phyloP scores from a whole-genome alignment of 2,113 vertebrate genomes.

The Elanoides forficatus region DNA sequence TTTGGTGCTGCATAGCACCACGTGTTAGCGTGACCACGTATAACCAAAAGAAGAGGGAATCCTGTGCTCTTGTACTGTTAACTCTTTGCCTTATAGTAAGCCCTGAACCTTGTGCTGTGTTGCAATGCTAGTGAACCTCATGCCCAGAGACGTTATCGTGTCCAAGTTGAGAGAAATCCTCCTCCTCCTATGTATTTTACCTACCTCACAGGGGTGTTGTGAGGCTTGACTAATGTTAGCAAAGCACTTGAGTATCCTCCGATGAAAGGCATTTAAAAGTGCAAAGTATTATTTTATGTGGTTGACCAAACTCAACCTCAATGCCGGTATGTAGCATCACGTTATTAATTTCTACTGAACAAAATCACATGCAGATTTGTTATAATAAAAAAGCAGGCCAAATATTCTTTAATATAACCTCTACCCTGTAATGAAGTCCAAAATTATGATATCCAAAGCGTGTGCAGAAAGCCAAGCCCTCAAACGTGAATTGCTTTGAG shows the following conservation, averaged over 20 bases:
- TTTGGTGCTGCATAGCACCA: not conserved
- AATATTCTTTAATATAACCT: not conserved
- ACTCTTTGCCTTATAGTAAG: slow-evolving; percentile 13
- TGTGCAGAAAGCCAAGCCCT: not conserved
- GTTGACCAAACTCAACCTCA: slow-evolving; percentile 28
- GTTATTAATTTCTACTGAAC: slow-evolving; percentile 8
- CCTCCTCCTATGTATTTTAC: slow-evolving; percentile 18
- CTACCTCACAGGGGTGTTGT: slow-evolving; percentile 61
- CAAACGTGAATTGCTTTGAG: not conserved
- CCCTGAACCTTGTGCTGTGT: not conserved
- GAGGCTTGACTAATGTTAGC: slow-evolving; percentile 42
- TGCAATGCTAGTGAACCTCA: not conserved
- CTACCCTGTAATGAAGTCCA: not conserved
- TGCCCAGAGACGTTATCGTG: not conserved
- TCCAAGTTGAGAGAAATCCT: not conserved
- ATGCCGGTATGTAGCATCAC: not conserved
- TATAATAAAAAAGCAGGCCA: not conserved
- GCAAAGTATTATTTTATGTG: not conserved
- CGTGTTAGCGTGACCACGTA: not conserved
- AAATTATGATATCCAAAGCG: slow-evolving; percentile 1
- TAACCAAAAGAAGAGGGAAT: not conserved
- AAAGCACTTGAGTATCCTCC: slow-evolving; percentile 31
- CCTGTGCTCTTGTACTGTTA: not conserved
- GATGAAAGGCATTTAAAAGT: slow-evolving; percentile 2
- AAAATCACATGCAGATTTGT: not conserved